Evolutionary conservation across 2,888 invertebrate genomes (phyloP).

Genomic region (Lordiphosa andalusiaca): DNA sequence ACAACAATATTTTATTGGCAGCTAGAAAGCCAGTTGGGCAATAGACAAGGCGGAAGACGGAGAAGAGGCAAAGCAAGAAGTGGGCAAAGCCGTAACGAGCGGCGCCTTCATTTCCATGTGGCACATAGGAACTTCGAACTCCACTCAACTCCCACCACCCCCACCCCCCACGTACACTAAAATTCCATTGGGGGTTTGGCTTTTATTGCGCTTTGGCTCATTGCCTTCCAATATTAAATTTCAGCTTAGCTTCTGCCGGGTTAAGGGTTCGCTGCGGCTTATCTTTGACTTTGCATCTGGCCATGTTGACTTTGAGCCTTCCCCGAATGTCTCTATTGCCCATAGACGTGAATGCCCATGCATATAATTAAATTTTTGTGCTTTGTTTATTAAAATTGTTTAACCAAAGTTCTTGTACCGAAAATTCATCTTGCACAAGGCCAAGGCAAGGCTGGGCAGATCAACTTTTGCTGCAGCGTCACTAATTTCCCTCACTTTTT

Average conservation of each 20-base stretch:
- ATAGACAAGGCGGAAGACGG: slow-evolving; percentile 30
- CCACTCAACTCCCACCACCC: not conserved
- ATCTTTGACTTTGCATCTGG: slow-evolving; percentile 64
- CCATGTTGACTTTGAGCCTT: slow-evolving; percentile 62
- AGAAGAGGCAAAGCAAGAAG: slow-evolving; percentile 5
- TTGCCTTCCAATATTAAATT: slow-evolving; percentile 75
- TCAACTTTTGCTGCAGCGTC: slow-evolving; percentile 61
- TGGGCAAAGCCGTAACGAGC: not conserved
- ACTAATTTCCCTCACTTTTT: slow-evolving; percentile 34
- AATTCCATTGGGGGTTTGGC: slow-evolving; percentile 50
- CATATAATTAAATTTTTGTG: slow-evolving; percentile 69
- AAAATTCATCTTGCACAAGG: slow-evolving; percentile 42
- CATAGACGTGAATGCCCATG: slow-evolving; percentile 62
- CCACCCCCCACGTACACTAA: not conserved
- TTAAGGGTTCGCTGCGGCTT: slow-evolving; percentile 53
- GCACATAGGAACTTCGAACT: slow-evolving; percentile 29
- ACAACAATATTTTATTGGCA: slow-evolving; percentile 52
- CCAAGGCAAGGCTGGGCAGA: slow-evolving; percentile 41
- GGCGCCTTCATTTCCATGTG: slow-evolving; percentile 34
- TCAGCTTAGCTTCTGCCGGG: slow-evolving; percentile 56
- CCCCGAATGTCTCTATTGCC: slow-evolving; percentile 63
- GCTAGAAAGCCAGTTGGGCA: slow-evolving; percentile 30
- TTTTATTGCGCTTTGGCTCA: slow-evolving; percentile 68
- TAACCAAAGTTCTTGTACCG: slow-evolving; percentile 43
- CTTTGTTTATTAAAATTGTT: slow-evolving; percentile 68